Percentiles rank a stretch among this genome's conserved stretches.
phyloP scores from a whole-genome alignment of 1,140 invertebrate species.

The Ceratina japonica region DNA sequence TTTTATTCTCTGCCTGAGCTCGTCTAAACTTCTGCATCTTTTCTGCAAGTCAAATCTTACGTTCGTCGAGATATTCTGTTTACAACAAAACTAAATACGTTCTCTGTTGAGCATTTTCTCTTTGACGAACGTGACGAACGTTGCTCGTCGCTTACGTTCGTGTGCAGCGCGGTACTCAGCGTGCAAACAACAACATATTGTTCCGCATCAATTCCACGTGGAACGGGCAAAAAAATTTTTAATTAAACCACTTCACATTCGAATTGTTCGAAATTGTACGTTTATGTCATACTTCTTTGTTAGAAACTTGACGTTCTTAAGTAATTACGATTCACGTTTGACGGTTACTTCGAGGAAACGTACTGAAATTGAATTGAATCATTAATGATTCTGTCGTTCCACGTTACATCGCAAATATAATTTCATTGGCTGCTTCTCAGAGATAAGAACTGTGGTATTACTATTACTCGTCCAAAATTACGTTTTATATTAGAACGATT shows the following conservation, averaged over 20 bases:
- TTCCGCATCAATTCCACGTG: background rate
- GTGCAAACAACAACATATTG: background rate
- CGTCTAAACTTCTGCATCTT: constrained; percentile 80
- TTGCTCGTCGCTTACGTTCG: background rate
- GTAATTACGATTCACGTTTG: background rate
- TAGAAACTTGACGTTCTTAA: background rate
- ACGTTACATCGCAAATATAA: constrained; percentile 2
- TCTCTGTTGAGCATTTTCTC: background rate
- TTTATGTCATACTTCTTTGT: constrained; percentile 4
- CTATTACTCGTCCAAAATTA: background rate
- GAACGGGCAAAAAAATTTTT: too few species aligned
- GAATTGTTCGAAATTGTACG: constrained; percentile 19
- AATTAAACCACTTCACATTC: constrained; percentile 2
- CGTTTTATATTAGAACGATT: background rate
- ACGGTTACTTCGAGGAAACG: background rate
- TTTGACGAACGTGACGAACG: background rate
- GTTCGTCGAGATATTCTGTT: background rate
- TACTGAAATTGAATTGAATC: background rate
- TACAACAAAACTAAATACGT: too few species aligned
- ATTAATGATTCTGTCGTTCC: background rate
- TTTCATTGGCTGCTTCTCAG: constrained; percentile 23
- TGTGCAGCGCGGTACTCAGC: background rate
- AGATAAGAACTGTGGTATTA: background rate
- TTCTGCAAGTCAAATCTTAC: background rate
- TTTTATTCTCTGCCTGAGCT: constrained; percentile 82